phyloP scores from a whole-genome alignment of 1,140 invertebrate species.

The Diachasma alloeum region DNA sequence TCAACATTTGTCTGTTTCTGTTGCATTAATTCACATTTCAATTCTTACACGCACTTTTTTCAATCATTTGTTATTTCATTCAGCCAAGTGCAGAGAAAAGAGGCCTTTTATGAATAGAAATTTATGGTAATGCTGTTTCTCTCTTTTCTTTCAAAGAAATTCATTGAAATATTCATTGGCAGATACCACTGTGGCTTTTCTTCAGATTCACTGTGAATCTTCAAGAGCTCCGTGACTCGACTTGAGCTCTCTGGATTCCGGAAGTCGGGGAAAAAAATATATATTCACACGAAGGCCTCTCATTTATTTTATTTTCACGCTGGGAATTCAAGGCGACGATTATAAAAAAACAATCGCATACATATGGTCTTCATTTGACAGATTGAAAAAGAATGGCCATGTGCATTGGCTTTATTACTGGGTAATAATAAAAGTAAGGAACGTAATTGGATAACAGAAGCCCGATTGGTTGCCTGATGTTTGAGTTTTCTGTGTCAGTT shows the following conservation, averaged over 20 bases:
- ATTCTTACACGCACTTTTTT: neutral
- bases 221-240: neutral
- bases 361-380: neutral
- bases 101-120: neutral
- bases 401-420: neutral
- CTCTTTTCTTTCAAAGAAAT: neutral
- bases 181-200: neutral
- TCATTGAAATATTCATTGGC: neutral
- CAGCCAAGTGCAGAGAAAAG: neutral
- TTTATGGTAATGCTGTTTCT: slow-evolving; percentile 4
- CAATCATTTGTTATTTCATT: neutral
- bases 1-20: neutral
- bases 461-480: slow-evolving; percentile 35
- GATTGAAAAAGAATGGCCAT: neutral
- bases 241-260: neutral
- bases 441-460: slow-evolving; percentile 59
- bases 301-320: neutral
- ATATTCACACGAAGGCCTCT: neutral
- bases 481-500: slow-evolving; percentile 49
- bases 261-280: neutral
- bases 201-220: neutral
- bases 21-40: neutral
- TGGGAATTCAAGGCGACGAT: neutral
- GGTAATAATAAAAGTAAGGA: slow-evolving; percentile 26
- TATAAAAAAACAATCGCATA: neutral